phyloP scores from a whole-genome alignment of 2,113 vertebrate genomes.

The Phrynosoma blainvillii region DNA sequence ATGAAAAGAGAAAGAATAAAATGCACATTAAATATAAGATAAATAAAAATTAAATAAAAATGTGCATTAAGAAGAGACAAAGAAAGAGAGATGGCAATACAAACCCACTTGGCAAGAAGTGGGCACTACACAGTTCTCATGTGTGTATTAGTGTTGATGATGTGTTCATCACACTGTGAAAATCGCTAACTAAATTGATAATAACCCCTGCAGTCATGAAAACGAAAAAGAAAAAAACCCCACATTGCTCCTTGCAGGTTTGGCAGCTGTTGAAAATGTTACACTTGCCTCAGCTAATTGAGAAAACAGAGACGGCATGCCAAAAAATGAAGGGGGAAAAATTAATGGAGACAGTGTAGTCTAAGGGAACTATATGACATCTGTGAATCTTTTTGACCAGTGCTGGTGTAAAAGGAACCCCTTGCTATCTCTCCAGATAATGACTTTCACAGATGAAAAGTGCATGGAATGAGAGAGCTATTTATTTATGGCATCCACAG shows the following conservation, averaged over 20 bases:
- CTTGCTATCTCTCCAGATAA: neutral
- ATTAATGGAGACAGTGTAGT: neutral
- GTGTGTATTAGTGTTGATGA: neutral
- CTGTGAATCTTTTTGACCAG: conserved; percentile 16
- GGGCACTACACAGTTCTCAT: conserved; percentile 12
- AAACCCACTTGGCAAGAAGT: neutral
- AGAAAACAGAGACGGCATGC: neutral
- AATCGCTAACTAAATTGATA: conserved; percentile 29
- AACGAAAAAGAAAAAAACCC: neutral
- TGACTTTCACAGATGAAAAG: conserved; percentile 21
- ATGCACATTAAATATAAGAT: neutral
- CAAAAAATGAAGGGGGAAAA: neutral
- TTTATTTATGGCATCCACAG: conserved; percentile 16
- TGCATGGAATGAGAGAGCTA: fast-evolving
- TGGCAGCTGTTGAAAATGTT: conserved; percentile 30
- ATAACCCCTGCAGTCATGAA: conserved; percentile 27
- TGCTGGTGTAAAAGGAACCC: neutral
- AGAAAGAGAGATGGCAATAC: neutral
- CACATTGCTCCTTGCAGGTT: neutral
- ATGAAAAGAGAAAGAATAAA: neutral
- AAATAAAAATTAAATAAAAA: neutral
- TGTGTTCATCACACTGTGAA: conserved; percentile 29
- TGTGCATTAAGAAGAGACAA: too few relatives aligned
- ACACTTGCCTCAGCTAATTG: conserved; percentile 24
- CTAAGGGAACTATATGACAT: neutral